phyloP scores from a whole-genome alignment of 64 coral and sea anemone species.

The Stichodactyla helianthus region DNA sequence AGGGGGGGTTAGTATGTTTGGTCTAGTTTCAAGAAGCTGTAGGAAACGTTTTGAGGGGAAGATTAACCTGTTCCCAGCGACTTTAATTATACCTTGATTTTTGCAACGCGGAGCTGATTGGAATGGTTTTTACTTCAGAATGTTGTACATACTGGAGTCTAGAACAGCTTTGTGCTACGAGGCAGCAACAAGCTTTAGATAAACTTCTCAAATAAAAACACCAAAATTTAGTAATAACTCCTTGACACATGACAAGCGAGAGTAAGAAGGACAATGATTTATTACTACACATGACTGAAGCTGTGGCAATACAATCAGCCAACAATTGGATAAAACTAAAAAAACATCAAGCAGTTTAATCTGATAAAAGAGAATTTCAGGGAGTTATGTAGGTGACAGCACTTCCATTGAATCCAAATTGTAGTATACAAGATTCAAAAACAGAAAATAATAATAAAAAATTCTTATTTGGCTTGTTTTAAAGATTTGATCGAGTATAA shows the following conservation, averaged over 20 bases:
- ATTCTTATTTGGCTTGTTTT: neutral
- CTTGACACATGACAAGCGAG: neutral
- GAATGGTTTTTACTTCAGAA: neutral
- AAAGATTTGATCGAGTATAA: neutral
- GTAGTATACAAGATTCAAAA: neutral
- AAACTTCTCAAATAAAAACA: constrained; percentile 29
- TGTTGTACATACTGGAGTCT: neutral
- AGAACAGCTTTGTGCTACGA: neutral
- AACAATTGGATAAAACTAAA: neutral
- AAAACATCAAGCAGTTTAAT: neutral
- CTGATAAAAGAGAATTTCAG: neutral
- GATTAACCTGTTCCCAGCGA: too few relatives aligned
- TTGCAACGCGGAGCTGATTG: too few relatives aligned
- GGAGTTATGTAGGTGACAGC: neutral
- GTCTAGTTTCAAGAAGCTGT: too few relatives aligned
- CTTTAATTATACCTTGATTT: too few relatives aligned
- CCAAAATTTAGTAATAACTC: neutral
- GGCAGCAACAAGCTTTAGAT: constrained; percentile 17
- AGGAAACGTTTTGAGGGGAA: too few relatives aligned
- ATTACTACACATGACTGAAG: neutral
- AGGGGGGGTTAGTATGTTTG: too few relatives aligned
- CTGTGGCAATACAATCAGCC: constrained; percentile 1
- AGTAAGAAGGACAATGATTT: neutral
- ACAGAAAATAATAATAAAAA: neutral
- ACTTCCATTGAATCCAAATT: neutral